Evolutionary conservation across 1,140 invertebrate genomes (phyloP).

Genomic region (Drosophila serrata): DNA sequence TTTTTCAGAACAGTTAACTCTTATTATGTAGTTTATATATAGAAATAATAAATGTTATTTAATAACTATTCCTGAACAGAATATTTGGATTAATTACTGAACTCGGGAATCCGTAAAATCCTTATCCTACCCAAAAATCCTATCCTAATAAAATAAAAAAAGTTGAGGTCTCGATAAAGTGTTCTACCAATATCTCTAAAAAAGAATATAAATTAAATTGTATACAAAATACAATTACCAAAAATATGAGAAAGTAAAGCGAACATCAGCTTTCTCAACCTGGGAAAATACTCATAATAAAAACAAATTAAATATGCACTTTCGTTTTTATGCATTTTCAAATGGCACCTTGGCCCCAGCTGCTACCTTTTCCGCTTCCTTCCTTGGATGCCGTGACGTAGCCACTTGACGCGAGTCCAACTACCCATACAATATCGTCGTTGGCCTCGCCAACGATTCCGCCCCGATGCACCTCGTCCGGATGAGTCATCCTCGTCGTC

Average conservation of each 20-base stretch:
- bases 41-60: constrained; percentile 6
- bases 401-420: constrained; percentile 54
- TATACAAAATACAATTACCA: constrained; percentile 1
- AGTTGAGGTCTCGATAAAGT: neutral
- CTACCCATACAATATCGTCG: constrained; percentile 29
- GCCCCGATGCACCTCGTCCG: constrained; percentile 56
- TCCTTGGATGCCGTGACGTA: constrained; percentile 37
- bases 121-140: too few relatives aligned
- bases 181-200: neutral
- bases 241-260: constrained; percentile 1
- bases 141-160: neutral
- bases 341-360: constrained; percentile 18
- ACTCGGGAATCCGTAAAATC: too few relatives aligned
- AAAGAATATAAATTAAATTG: neutral
- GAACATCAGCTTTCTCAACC: neutral
- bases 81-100: neutral
- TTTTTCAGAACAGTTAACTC: neutral
- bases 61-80: neutral
- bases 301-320: constrained; percentile 17
- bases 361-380: constrained; percentile 30
- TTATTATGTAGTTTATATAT: neutral
- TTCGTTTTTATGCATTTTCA: constrained; percentile 23
- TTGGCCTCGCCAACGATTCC: constrained; percentile 62
- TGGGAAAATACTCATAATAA: neutral
- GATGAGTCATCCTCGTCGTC: constrained; percentile 63